Evolutionary conservation across 2,888 invertebrate species (phyloP).

Genomic region (Hypomecis punctinalis): DNA sequence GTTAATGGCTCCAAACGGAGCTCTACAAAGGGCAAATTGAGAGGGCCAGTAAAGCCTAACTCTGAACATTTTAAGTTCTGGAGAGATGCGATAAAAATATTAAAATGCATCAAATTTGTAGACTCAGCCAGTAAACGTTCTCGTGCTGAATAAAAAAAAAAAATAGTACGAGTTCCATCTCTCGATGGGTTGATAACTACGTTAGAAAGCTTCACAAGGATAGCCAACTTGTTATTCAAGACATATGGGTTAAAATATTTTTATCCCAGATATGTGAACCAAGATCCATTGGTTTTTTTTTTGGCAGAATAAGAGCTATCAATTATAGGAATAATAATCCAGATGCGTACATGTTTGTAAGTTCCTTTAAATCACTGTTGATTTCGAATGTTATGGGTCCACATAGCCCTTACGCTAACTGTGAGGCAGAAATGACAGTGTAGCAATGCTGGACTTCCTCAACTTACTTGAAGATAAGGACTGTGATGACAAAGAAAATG

Average conservation of each 20-base stretch:
- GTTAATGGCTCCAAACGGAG: background rate
- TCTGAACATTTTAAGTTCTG: background rate
- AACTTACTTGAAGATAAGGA: too few species aligned
- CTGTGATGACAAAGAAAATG: slow-evolving; percentile 1
- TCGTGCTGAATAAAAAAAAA: background rate
- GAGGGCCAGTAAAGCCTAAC: background rate
- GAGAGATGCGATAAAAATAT: background rate
- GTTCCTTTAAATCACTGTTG: background rate
- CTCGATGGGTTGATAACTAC: slow-evolving; percentile 5
- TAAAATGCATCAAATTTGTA: background rate
- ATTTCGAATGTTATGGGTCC: background rate
- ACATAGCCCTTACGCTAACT: background rate
- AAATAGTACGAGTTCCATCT: background rate
- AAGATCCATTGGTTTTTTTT: background rate
- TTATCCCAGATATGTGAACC: slow-evolving; percentile 6
- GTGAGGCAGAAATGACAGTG: slow-evolving; percentile 2
- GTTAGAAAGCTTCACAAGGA: background rate
- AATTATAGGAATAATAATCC: slow-evolving; percentile 1
- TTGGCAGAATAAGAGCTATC: background rate
- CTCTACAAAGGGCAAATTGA: background rate
- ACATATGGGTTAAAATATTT: background rate
- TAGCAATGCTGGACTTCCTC: background rate
- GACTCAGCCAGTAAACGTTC: background rate
- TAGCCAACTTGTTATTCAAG: background rate
- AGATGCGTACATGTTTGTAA: background rate